Evolutionary conservation across 2,888 invertebrate species (phyloP).

Genomic region (Synergus umbraculus): DNA sequence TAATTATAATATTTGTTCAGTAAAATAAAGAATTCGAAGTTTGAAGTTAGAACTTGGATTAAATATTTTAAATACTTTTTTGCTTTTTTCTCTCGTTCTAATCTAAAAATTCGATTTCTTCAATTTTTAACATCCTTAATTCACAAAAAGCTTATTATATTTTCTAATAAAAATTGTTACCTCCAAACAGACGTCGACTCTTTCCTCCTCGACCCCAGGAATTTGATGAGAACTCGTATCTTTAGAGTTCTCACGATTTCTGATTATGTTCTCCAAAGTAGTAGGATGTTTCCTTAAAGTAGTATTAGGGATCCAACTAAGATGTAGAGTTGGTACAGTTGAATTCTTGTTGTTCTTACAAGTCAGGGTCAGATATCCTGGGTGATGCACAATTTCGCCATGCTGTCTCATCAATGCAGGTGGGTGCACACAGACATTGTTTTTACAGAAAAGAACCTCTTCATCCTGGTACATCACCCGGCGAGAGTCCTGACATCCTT

Average conservation of each 20-base stretch:
- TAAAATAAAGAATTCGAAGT: too few species aligned
- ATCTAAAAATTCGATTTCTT: too few species aligned
- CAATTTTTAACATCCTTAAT: background rate
- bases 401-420: constrained; percentile 90
- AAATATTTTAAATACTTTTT: too few species aligned
- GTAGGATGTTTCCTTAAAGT: constrained; percentile 92
- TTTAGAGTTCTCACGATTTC: constrained; percentile 44
- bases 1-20: too few species aligned
- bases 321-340: constrained; percentile 88
- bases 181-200: constrained; percentile 73
- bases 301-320: constrained; percentile 97
- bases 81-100: too few species aligned
- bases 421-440: constrained; percentile 98
- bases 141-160: background rate
- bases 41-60: too few species aligned
- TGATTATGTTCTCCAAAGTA: constrained; percentile 80
- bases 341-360: constrained; percentile 88
- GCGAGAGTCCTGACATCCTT: constrained; percentile 81
- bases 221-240: constrained; percentile 46
- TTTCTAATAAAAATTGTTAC: background rate
- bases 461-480: constrained; percentile 85
- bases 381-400: constrained; percentile 92
- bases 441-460: constrained; percentile 93
- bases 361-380: constrained; percentile 93
- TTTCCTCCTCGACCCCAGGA: constrained; percentile 65